Evolutionary conservation across 2,888 invertebrate species (phyloP), one percentile per base, ranked within the genome.

Genomic region (Apotomis turbidana): DNA sequence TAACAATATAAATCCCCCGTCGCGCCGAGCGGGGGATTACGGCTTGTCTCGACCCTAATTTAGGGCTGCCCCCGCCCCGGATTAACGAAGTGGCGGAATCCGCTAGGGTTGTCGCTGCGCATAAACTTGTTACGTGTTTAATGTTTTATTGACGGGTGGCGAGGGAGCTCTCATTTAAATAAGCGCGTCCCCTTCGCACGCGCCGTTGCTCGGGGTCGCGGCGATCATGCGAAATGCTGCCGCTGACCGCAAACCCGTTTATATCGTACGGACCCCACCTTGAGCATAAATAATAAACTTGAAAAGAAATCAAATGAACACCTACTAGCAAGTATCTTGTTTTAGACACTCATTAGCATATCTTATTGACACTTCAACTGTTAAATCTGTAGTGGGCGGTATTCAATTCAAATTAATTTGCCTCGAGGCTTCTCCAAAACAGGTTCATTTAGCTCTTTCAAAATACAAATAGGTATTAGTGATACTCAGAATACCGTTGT

Each of bases 1-100:
- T 93, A 93, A 93, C 93, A 93, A 93, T 93, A 93, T 93, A 93
- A 93, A 93, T 93, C 93, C 93, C 93, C 93, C 91, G 93, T 91
- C 92, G 93, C 93, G 93, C 88, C 91, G 92, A 90, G 89, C 92
- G 90, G 91, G 91, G 93, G 93, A 93, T 93, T 93, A 93, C 90
- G 93, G 93, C 93, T 93, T 92, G 93, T 93, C 93, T 92, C 93
- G 92, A 93, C 93, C 93, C 93, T 93, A 93, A 93, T 93, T 93
- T 93, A 93, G 93, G 93, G 92, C 90, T 93, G 91, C 92, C 93
- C 93, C 90, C 89, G 92, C 89, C 90, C 89, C 89, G 93, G 93
- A 93, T 93, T 93, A 93, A 93, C 93, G 93, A 92, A 92, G 93
- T 93, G 92, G 90, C 92, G 91, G 91, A 92, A 93, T 91, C 91